Evolutionary conservation across 2,888 invertebrate species (phyloP), one percentile per base, ranked within the genome.

Genomic region (Ichneumoninae sp.): DNA sequence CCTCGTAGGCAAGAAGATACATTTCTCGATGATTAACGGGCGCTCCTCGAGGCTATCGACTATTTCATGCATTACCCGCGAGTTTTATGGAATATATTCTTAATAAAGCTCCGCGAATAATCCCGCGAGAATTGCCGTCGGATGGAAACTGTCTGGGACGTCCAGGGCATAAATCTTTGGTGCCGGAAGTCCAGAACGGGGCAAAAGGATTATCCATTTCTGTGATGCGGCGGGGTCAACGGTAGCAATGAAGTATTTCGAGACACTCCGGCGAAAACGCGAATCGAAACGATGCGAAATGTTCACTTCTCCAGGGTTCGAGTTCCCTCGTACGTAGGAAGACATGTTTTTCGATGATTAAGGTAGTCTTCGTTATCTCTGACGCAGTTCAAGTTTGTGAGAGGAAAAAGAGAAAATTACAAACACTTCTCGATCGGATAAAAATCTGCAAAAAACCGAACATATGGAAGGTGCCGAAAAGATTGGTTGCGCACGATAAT

Each of bases 231-330:
- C 30, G 3, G 30, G 4, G 60, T 16, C n/a, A 65, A 36, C 44
- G 33, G 40, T 30, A 68, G 54, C 22, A 78, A 75, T 81, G 57
- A 83, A 85, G 74, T 85, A 81, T 83, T 78, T 83, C 63, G 83
- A 60, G 26, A 73, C 57, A 40, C 60, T n/a, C 30, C 26, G 13
- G 26, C 8, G 63, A 19, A 19, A 63, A n/a, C 10, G 26, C 5
- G 33, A 22, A 8, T 3, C 26, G 76, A 36, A 16, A 66, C 26
- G 30, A 74, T 70, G 36, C 75, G 73, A 75, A 79, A 44, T 68
- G 44, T 68, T 52, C 44, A 63, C 69, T 63, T 78, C 63, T 66
- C 70, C 66, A 26, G 3, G 26, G 3, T 26, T 26, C 26, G 26
- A 26, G 3, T 26, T 26, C 3, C 3, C 26, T 26, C 26, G 26